Evolutionary conservation across 2,797 vertebrate genomes (phyloP).

Genomic region (Sebastes nivosus): DNA sequence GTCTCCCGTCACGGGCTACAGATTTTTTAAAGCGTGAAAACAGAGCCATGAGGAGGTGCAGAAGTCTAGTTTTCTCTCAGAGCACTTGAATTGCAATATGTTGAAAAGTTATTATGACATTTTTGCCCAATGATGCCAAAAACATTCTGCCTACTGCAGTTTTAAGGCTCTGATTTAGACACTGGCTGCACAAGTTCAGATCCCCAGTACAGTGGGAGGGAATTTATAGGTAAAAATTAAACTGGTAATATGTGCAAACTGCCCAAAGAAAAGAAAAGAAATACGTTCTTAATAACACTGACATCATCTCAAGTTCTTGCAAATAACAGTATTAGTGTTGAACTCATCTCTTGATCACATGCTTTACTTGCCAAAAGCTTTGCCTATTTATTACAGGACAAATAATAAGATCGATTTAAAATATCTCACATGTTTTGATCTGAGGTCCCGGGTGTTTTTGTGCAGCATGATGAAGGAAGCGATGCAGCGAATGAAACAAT

Average conservation of each 20-base stretch:
- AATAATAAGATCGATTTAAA: slow-evolving; percentile 33
- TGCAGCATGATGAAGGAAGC: slow-evolving; percentile 21
- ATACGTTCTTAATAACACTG: not conserved
- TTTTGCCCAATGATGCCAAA: no score
- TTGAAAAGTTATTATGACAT: rapidly evolving
- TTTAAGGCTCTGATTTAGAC: not conserved
- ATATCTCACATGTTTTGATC: slow-evolving; percentile 45
- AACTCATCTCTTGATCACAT: slow-evolving; percentile 46
- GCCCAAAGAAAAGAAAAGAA: not conserved
- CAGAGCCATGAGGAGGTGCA: no score
- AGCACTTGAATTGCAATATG: no score
- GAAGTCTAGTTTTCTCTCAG: no score
- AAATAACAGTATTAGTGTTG: not conserved
- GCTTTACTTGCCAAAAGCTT: slow-evolving; percentile 35
- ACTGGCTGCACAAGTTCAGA: not conserved
- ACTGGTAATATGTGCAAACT: not conserved
- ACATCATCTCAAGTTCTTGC: not conserved
- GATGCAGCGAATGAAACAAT: slow-evolving; percentile 34
- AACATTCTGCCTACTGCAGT: no score
- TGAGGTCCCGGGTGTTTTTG: not conserved
- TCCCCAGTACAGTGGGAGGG: not conserved
- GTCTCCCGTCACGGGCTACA: no score
- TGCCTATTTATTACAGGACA: slow-evolving; percentile 13
- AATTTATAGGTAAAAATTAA: not conserved
- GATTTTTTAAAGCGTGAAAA: no score